Evolutionary conservation across 2,113 vertebrate genomes (phyloP).

Genomic region (Ophthalmolycus amberensis): DNA sequence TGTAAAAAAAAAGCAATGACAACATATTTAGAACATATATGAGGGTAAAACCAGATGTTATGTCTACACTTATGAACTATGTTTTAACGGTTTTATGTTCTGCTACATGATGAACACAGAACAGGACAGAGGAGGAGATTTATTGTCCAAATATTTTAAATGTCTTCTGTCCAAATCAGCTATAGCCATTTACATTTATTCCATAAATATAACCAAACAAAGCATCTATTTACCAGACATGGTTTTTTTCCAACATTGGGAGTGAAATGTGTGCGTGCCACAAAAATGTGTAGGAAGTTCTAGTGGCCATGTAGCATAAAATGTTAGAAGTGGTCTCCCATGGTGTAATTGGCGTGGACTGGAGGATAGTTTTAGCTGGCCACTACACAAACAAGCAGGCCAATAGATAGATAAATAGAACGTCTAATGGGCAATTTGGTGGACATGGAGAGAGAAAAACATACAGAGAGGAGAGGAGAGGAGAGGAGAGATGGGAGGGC

Average conservation of each 20-base stretch:
- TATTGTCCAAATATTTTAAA: background rate
- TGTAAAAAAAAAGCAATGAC: conserved; percentile 12
- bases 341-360: conserved; percentile 57
- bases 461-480: conserved; percentile 27
- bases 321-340: conserved; percentile 66
- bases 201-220: conserved; percentile 1
- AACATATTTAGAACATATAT: conserved; percentile 37
- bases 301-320: conserved; percentile 44
- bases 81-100: conserved; percentile 47
- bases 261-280: background rate
- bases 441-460: conserved; percentile 50
- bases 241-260: conserved; percentile 1
- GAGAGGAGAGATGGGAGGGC: conserved; percentile 32
- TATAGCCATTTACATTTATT: background rate
- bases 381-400: conserved; percentile 63
- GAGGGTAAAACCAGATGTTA: conserved; percentile 65
- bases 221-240: background rate
- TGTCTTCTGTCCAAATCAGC: background rate
- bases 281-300: conserved; percentile 15
- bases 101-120: conserved; percentile 19
- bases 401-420: conserved; percentile 70
- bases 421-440: conserved; percentile 68
- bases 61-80: conserved; percentile 23
- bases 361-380: conserved; percentile 59
- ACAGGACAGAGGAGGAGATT: conserved; percentile 15